Percentiles rank a stretch among this genome's conserved stretches.
Conservation (phyloP, 2,797 vertebrate species). For the Micropoecilia bifurca region DNA sequence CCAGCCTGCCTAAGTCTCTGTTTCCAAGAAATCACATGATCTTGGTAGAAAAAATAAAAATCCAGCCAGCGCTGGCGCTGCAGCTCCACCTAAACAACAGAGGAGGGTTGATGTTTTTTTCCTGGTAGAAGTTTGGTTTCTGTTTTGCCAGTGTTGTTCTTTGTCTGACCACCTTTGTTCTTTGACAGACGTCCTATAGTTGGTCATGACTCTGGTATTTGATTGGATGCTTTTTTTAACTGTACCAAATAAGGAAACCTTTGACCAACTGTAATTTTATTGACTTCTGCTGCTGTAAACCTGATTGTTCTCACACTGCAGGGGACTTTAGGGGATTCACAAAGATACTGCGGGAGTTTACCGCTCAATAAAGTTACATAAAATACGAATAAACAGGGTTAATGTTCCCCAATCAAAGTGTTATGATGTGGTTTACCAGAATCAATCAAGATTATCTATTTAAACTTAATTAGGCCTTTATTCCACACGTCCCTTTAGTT, state of each 20-base stretch:
- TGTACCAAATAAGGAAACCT: neutral
- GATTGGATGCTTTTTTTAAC: neutral
- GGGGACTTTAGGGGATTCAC: conserved; percentile 55
- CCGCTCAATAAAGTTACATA: neutral
- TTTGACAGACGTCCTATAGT: neutral
- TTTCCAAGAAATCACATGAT: conserved; percentile 62
- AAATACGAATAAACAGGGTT: neutral
- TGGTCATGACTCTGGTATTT: neutral
- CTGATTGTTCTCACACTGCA: rapidly evolving
- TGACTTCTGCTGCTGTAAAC: neutral
- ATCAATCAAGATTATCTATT: neutral
- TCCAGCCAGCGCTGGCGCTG: conserved; percentile 3
- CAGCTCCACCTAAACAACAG: neutral
- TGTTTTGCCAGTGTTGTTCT: neutral
- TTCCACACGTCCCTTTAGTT: neutral
- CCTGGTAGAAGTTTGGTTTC: conserved; percentile 3
- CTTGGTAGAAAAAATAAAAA: neutral
- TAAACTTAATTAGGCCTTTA: neutral
- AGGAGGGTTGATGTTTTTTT: rapidly evolving
- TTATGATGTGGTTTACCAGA: neutral
- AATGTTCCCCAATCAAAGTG: neutral
- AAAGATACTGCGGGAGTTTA: conserved; percentile 5
- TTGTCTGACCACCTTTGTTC: neutral
- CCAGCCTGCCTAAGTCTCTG: neutral
- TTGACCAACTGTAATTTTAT: neutral